Evolutionary conservation across 2,888 invertebrate species (phyloP), one percentile per base, ranked within the genome.

Genomic region (Anthrax anthrax): DNA sequence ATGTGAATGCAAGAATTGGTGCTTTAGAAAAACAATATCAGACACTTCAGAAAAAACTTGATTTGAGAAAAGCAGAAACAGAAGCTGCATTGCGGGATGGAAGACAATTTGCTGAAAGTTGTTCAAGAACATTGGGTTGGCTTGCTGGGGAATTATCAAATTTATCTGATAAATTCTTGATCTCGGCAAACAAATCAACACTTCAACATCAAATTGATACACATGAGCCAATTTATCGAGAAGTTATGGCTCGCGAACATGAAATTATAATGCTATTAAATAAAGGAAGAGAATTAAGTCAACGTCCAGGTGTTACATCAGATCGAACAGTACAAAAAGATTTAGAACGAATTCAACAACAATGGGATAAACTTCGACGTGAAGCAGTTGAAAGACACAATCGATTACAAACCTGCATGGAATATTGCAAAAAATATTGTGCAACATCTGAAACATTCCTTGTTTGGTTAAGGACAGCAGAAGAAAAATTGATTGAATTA

Each of bases 181-280:
- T 97, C 19, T 95, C 95, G 0, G 95, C 95, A 0, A 86, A 92
- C 60, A 72, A 78, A 38, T 79, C 79, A 53, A 77, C 83, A 46
- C 72, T 97, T 41, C 84, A 84, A 57, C 85, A 87, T 58, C 95
- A 96, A 71, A 73, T 90, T 46, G 82, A 85, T 53, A 78, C 85
- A 32, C 91, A 91, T 61, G 91, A 90, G 70, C 90, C 91, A 0
- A 75, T 90, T 43, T 92, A 94, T 65, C 74, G 86, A 32, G 89
- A 89, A 58, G 84, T 94, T 2, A 81, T 89, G 70, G 80, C 84
- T 52, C 77, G 87, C 51, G 92, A 92, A 59, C 91, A 92, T 59
- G 94, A 95, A 69, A 82, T 94, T 1, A 90, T 94, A 54, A 91
- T 94, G 82, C 72, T 95, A 16, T 66, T 95, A 29, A 92, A 94